phyloP scores from a whole-genome alignment of 1,140 invertebrate species.

The Paraescarpia echinospica region DNA sequence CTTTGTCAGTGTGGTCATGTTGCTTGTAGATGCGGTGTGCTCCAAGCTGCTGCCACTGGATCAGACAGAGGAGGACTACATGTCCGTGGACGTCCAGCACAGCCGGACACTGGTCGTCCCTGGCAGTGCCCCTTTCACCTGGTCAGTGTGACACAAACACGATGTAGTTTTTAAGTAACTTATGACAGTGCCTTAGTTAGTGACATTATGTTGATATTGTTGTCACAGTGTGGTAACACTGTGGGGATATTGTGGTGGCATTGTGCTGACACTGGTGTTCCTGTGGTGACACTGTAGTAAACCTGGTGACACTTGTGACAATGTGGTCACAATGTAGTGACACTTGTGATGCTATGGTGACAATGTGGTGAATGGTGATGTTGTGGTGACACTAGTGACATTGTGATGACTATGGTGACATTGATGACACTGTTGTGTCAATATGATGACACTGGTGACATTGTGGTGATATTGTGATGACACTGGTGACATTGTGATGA shows the following conservation, averaged over 20 bases:
- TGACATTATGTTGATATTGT: neutral
- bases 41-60: neutral
- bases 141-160: slow-evolving; percentile 14
- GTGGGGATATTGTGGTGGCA: neutral
- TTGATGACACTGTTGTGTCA: neutral
- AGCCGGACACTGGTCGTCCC: slow-evolving; percentile 10
- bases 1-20: neutral
- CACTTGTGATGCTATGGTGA: no score
- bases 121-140: slow-evolving; percentile 16
- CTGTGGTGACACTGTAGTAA: neutral
- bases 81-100: slow-evolving; percentile 17
- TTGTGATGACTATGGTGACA: neutral
- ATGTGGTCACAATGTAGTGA: no score
- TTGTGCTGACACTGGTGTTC: neutral
- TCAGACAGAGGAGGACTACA: neutral
- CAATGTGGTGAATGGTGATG: no score
- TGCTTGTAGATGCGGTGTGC: slow-evolving; percentile 12
- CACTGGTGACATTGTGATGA: neutral
- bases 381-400: no score
- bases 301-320: no score
- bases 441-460: neutral
- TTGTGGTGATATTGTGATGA: neutral
- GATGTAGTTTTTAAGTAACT: neutral
- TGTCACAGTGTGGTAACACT: neutral
- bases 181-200: neutral